phyloP scores from a whole-genome alignment of 2,113 vertebrate genomes.

The Anoplopoma fimbria region DNA sequence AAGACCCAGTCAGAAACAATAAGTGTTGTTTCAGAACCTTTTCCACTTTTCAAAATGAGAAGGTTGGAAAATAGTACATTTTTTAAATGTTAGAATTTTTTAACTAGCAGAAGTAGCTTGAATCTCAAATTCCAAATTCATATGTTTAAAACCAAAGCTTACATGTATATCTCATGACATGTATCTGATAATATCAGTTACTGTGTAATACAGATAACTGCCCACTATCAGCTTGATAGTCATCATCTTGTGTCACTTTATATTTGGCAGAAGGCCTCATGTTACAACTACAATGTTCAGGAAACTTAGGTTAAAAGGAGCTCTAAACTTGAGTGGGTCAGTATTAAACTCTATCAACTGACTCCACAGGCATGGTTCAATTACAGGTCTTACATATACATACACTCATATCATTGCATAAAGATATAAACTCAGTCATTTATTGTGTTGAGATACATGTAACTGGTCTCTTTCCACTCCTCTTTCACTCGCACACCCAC shows the following conservation, averaged over 20 bases:
- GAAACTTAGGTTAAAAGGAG: not conserved
- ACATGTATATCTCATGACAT: constrained; percentile 3
- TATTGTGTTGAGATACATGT: constrained; percentile 23
- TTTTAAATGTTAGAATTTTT: too few species aligned
- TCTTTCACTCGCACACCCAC: constrained; percentile 44
- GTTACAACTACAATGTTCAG: not conserved
- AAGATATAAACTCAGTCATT: constrained; percentile 13
- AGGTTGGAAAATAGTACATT: not conserved
- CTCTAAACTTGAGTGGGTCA: not conserved
- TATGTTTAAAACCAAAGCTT: not conserved
- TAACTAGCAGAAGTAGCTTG: too few species aligned
- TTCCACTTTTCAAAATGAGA: not conserved
- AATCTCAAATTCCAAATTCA: not conserved
- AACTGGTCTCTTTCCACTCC: not conserved
- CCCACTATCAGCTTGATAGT: constrained; percentile 2
- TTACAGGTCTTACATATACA: not conserved
- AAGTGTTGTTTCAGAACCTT: not conserved
- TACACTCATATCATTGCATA: not conserved
- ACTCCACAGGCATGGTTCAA: not conserved
- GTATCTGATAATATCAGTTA: constrained; percentile 1
- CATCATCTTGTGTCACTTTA: not conserved
- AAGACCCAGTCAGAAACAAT: not conserved
- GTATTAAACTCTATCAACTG: not conserved
- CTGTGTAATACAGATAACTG: not conserved
- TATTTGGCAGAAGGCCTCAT: not conserved